Conservation (phyloP, 2,797 vertebrate species). For the Lithobates pipiens region DNA sequence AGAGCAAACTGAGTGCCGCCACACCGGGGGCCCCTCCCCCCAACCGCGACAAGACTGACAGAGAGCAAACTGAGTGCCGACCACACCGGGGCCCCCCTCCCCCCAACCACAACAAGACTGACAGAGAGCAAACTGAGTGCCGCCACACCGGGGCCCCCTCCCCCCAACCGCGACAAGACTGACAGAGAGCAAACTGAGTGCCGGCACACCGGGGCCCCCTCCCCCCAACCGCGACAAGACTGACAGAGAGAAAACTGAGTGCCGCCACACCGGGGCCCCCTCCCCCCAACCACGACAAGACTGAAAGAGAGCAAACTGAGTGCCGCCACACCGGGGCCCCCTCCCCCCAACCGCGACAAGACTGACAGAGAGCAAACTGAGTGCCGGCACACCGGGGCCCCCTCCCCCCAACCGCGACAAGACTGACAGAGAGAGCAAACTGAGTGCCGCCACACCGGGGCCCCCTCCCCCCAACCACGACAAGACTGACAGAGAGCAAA, state of each 20-base stretch:
- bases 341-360: neutral
- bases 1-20: no score
- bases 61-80: no score
- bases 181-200: no score
- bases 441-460: neutral
- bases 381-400: neutral
- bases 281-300: neutral
- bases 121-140: no score
- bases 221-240: neutral
- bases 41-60: neutral
- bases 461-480: neutral
- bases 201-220: neutral
- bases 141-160: neutral
- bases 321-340: neutral
- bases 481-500: no score
- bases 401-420: neutral
- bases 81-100: neutral
- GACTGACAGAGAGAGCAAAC: no score
- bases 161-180: neutral
- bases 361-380: no score
- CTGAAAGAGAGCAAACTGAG: no score
- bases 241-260: no score
- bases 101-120: neutral
- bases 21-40: neutral
- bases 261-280: neutral